These are phyloP conservation scores for Patella caerulea DNA, from an alignment of 2,888 invertebrate genomes.

Conservation along the genomic window DNA sequence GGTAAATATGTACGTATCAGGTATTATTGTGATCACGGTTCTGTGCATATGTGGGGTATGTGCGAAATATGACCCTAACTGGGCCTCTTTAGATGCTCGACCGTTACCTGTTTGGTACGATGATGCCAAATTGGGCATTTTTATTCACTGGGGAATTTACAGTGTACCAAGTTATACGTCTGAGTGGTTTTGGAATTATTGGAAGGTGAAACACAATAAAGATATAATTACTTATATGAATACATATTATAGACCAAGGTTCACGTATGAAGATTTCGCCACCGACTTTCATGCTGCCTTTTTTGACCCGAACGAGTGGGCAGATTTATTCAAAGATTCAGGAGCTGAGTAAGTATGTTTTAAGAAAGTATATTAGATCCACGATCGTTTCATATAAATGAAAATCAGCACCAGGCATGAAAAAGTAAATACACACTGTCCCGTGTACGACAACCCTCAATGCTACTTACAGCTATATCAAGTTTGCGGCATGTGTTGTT, in stretches of 20 bases:
- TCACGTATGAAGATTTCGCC: conserved; percentile 93
- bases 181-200: conserved; percentile 94
- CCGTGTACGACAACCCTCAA: no score
- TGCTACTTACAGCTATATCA: no score
- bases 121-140: conserved; percentile 73
- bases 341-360: conserved; percentile 80
- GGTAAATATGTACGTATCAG: no score
- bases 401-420: no score
- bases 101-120: conserved; percentile 77
- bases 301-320: conserved; percentile 88
- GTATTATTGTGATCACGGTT: no score
- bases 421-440: no score
- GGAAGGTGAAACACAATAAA: conserved; percentile 76
- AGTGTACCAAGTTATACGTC: conserved; percentile 67
- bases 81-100: conserved; percentile 87
- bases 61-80: conserved; percentile 76
- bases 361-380: no score
- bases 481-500: no score
- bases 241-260: conserved; percentile 85
- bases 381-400: no score
- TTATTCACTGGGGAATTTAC: conserved; percentile 73
- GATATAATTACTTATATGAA: conserved; percentile 79
- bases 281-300: conserved; percentile 88
- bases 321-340: conserved; percentile 83
- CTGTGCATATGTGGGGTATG: no score